Evolutionary conservation across 2,797 vertebrate genomes (phyloP).

Genomic region (Hirundo rustica): DNA sequence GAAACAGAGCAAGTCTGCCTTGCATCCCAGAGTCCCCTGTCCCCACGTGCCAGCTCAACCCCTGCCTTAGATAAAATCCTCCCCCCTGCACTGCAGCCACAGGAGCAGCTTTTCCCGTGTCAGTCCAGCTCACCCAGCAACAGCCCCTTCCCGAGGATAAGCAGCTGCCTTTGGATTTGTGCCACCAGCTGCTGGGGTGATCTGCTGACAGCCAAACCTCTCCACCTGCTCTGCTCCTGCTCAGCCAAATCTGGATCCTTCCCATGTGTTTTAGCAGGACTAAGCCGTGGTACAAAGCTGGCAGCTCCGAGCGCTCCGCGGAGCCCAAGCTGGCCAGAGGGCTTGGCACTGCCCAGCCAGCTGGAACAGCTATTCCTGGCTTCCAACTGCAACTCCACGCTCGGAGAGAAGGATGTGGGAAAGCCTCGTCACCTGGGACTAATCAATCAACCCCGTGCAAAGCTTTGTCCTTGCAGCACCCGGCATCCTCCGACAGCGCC

Average conservation of each 20-base stretch:
- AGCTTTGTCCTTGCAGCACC: neutral
- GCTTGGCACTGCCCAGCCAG: neutral
- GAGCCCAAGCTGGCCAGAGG: neutral
- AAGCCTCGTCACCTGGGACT: slow-evolving; percentile 18
- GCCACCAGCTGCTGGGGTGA: slow-evolving; percentile 44
- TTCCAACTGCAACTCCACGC: neutral
- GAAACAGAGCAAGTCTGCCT: neutral
- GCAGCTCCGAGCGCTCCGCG: neutral
- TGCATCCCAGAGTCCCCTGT: neutral
- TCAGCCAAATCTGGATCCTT: slow-evolving; percentile 22
- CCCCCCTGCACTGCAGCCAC: neutral
- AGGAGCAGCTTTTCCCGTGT: neutral
- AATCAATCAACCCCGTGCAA: neutral
- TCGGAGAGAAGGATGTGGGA: neutral
- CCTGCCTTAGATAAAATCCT: neutral
- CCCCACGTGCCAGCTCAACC: neutral
- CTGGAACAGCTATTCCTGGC: slow-evolving; percentile 10
- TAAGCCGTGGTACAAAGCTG: neutral
- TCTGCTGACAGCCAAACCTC: slow-evolving; percentile 50
- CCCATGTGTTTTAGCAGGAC: neutral
- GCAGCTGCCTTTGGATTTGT: slow-evolving; percentile 58
- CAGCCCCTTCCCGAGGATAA: slow-evolving; percentile 47
- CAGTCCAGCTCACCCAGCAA: neutral
- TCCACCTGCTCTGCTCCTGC: slow-evolving; percentile 47
- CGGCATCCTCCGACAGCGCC: accelerated